Conservation (phyloP, 2,797 vertebrate genomes). For the Thaleichthys pacificus region DNA sequence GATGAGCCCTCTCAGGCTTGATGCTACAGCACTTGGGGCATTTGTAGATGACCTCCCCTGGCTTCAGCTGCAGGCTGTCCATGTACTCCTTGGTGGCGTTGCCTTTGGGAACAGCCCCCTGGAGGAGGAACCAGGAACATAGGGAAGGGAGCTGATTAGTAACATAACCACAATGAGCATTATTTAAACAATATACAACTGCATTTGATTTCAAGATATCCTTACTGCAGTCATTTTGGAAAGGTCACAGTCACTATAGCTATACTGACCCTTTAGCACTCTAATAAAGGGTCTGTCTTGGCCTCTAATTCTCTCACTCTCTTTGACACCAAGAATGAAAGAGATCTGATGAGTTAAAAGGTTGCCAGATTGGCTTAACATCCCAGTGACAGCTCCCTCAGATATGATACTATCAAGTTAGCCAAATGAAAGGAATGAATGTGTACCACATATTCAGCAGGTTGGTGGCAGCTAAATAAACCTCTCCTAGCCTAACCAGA, state of each 20-base stretch:
- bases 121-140: background rate
- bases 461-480: no score
- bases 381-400: no score
- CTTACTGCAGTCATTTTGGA: no score
- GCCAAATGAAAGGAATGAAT: no score
- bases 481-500: no score
- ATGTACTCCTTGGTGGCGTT: conserved; percentile 98
- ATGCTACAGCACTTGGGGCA: conserved; percentile 99
- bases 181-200: background rate
- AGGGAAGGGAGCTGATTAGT: background rate
- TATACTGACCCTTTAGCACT: no score
- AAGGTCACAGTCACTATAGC: background rate
- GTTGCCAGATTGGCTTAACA: background rate
- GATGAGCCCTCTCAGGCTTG: conserved; percentile 96
- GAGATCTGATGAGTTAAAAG: background rate
- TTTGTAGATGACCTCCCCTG: conserved; percentile 98
- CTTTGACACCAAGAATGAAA: background rate
- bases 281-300: background rate
- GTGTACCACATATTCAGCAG: no score
- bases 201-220: background rate
- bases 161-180: background rate
- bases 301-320: background rate
- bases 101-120: conserved; percentile 98
- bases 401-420: background rate
- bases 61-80: conserved; percentile 95